Evolutionary conservation across 2,113 vertebrate genomes (phyloP), one percentile per base, ranked within the genome.

Genomic region (Podiceps cristatus): DNA sequence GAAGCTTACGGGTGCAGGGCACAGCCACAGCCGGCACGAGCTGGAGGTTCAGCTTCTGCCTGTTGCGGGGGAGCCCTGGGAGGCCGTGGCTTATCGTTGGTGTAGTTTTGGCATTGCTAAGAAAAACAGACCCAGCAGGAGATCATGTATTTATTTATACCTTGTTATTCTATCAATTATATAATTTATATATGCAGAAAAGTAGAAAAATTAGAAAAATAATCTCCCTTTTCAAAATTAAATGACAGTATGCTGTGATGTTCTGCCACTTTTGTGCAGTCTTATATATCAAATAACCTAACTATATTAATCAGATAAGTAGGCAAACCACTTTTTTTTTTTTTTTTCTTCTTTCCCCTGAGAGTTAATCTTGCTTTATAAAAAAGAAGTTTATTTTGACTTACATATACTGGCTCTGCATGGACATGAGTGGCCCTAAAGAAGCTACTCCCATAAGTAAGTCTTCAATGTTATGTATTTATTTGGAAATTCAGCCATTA

Each of bases 401-500:
- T 86, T 87, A 62, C 11, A n/a, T 67, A 47, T 13, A 49, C 52
- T 82, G 64, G 11, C 56, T 85, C 29, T 91, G 31, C 77, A 44
- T 7, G 31, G 40, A 53, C 14, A 13, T 25, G 22, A 81, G 18
- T 60, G 71, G 53, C 8, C 7, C 35, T 75, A 13, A 86, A 60
- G 69, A 85, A 78, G 45, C 33, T 83, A 56, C 31, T 74, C 42
- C n/a, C 16, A 5, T 47, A 45, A 47, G 23, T 47, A 72, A 53
- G 22, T 55, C 58, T 78, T 75, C 56, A 35, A 59, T 29, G 49
- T 63, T 24, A 18, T 18, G 5, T 37, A n/a, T 73, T 69, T 80
- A 55, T 78, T 84, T 95, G 58, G 53, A 91, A 91, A 76, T 85
- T 62, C 49, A 78, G 52, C 50, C 18, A 68, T 84, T 77, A 78